Conservation (phyloP, 2,113 vertebrate species). For the Scytalopus superciliaris region DNA sequence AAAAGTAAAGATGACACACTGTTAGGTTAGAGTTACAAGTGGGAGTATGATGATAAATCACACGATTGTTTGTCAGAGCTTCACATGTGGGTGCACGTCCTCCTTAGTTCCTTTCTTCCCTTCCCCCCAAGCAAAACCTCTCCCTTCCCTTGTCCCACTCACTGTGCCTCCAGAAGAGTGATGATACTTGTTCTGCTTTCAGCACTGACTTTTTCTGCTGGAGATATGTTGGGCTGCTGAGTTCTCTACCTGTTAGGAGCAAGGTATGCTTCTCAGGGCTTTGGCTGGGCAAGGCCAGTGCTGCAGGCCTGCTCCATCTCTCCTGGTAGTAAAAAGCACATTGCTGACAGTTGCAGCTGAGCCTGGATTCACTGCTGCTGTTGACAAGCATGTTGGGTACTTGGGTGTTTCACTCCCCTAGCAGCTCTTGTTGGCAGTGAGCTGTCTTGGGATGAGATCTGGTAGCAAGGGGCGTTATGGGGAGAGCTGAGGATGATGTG, state of each 20-base stretch:
- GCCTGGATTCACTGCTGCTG: not conserved
- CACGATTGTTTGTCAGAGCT: slow-evolving; percentile 27
- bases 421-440: not conserved
- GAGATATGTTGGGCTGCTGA: not conserved
- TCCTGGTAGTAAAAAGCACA: not conserved
- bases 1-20: slow-evolving; percentile 78
- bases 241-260: not conserved
- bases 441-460: not conserved
- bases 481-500: fast-evolving
- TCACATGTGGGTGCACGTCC: slow-evolving; percentile 17
- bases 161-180: fast-evolving
- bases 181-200: not conserved
- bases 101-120: not conserved
- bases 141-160: not conserved
- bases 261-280: not conserved
- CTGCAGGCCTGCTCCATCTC: not conserved
- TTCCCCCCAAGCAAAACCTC: not conserved
- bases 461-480: fast-evolving
- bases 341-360: not conserved
- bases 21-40: slow-evolving; percentile 79
- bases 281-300: not conserved
- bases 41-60: slow-evolving; percentile 70
- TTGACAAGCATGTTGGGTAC: not conserved
- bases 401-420: not conserved
- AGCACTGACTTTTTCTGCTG: not conserved